Evolutionary conservation across 2,113 vertebrate species (phyloP).

Genomic region (Ploceus nigricollis): DNA sequence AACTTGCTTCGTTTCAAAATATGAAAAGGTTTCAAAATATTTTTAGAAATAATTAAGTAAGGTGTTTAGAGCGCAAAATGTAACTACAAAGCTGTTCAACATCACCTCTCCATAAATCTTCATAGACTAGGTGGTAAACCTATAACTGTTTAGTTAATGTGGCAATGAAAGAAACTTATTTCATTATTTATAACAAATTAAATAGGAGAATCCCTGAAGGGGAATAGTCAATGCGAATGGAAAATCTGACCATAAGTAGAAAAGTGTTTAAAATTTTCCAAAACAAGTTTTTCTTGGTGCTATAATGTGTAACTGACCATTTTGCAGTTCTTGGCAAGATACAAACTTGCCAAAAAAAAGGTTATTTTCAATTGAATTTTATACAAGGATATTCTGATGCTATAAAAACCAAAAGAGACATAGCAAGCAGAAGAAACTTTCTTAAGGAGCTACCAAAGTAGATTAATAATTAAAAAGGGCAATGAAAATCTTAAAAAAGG

Average conservation of each 20-base stretch:
- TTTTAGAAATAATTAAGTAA: not conserved
- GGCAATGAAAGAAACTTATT: slow-evolving; percentile 38
- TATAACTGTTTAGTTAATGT: slow-evolving; percentile 43
- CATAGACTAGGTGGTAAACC: slow-evolving; percentile 8
- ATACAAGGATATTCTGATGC: not conserved
- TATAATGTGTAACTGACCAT: not conserved
- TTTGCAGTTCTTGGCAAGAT: not conserved
- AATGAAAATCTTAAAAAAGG: not conserved
- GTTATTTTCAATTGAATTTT: not conserved
- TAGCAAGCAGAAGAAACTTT: not conserved
- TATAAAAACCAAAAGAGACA: not conserved
- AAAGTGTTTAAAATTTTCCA: slow-evolving; percentile 4
- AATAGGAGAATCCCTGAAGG: slow-evolving; percentile 2
- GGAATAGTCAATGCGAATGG: not conserved
- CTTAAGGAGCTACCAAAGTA: not conserved
- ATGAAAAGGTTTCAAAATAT: not conserved
- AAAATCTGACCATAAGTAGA: slow-evolving; percentile 13
- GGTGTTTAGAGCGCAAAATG: not conserved
- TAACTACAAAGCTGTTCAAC: not conserved
- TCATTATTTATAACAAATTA: slow-evolving; percentile 58
- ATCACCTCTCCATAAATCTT: slow-evolving; percentile 43
- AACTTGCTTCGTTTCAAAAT: not conserved
- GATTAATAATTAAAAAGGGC: not conserved
- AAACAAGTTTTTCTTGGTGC: not conserved
- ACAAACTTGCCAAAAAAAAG: not conserved